Evolutionary conservation across 2,113 vertebrate species (phyloP).

Genomic region (Psittacus erithacus): DNA sequence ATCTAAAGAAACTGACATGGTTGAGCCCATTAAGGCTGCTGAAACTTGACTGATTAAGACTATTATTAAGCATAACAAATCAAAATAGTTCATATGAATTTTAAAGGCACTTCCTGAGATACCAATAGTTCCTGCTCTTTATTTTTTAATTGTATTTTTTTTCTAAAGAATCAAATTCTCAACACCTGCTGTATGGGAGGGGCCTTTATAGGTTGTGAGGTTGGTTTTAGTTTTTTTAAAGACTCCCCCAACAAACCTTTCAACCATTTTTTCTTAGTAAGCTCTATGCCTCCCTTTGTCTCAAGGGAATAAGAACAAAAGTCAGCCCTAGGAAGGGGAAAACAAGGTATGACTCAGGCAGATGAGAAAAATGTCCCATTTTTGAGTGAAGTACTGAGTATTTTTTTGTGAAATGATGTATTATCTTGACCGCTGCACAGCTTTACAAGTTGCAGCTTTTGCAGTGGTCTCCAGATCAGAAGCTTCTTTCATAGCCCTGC

Average conservation of each 20-base stretch:
- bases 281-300: background rate
- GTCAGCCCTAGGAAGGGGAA: background rate
- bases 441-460: background rate
- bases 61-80: background rate
- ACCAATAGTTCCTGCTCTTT: background rate
- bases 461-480: background rate
- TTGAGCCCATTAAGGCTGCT: background rate
- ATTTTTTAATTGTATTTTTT: background rate
- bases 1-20: background rate
- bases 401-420: background rate
- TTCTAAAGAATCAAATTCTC: background rate
- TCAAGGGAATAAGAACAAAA: background rate
- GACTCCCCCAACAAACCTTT: background rate
- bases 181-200: fast-evolving
- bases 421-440: background rate
- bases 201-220: background rate
- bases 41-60: background rate
- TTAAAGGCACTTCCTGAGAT: background rate
- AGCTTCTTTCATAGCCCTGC: background rate
- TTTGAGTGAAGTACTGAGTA: background rate
- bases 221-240: background rate
- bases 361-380: background rate
- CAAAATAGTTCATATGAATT: background rate
- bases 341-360: background rate
- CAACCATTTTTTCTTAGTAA: background rate